phyloP scores from a whole-genome alignment of 2,888 invertebrate species.

The Pycnomerus fuliginosus region DNA sequence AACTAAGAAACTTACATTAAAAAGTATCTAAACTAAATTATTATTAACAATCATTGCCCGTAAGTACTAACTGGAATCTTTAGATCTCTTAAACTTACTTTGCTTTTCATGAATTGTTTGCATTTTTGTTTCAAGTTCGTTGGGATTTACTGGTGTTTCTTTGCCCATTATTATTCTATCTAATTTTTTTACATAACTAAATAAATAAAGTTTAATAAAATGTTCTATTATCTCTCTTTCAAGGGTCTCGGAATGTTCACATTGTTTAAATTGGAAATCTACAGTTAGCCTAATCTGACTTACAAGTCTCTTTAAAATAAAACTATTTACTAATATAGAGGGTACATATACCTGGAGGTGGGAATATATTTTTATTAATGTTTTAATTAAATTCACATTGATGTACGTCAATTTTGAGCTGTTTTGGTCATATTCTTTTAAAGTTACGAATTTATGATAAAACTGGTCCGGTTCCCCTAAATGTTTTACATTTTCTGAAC shows the following conservation, averaged over 20 bases:
- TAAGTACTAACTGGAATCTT: no score
- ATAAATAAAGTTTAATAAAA: background rate
- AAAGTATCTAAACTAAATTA: no score
- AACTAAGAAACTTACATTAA: no score
- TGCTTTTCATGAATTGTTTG: background rate
- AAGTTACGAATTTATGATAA: slow-evolving; percentile 1
- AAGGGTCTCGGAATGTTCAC: background rate
- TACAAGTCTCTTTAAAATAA: background rate
- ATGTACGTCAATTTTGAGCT: background rate
- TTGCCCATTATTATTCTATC: background rate
- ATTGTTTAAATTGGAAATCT: background rate
- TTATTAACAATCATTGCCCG: no score
- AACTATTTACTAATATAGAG: background rate
- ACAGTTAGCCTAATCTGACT: background rate
- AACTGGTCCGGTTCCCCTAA: slow-evolving; percentile 1
- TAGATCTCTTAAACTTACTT: no score
- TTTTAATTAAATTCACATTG: background rate
- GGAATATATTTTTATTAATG: background rate
- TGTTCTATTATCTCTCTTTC: background rate
- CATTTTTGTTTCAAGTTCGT: background rate
- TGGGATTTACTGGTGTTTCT: background rate
- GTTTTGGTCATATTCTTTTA: background rate
- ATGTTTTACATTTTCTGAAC: background rate
- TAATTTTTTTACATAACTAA: background rate
- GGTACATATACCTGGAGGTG: background rate